A percentile compares a stretch with the other conserved stretches of the same genome.
Conservation (phyloP, 1,140 invertebrate species). For the Drosophila saltans region DNA sequence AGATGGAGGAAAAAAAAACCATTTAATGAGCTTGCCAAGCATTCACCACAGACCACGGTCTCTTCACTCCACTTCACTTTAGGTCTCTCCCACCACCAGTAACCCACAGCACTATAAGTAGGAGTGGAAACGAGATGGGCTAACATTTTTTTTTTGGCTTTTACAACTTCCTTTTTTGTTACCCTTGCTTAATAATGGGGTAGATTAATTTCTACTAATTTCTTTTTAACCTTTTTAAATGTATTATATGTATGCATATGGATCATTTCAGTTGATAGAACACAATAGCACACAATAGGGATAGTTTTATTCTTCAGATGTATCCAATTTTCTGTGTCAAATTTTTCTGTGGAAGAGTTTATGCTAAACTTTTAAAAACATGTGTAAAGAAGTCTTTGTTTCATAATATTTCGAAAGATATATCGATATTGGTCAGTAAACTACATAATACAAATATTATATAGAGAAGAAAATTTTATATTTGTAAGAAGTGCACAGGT, state of each 20-base stretch:
- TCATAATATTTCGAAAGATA: too few relatives aligned
- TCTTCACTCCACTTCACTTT: neutral
- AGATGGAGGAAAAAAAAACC: slow-evolving; percentile 33
- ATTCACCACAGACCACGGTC: slow-evolving; percentile 18
- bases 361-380: too few relatives aligned
- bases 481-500: too few relatives aligned
- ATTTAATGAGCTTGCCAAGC: slow-evolving; percentile 67
- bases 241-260: too few relatives aligned
- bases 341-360: too few relatives aligned
- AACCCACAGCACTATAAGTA: neutral
- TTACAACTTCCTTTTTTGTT: slow-evolving; percentile 15
- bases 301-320: too few relatives aligned
- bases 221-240: too few relatives aligned
- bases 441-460: too few relatives aligned
- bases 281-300: neutral
- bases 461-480: too few relatives aligned
- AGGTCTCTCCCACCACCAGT: neutral
- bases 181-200: slow-evolving; percentile 4
- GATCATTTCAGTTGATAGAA: neutral
- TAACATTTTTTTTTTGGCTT: slow-evolving; percentile 13
- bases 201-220: slow-evolving; percentile 6
- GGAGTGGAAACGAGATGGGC: neutral
- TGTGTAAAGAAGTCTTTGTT: too few relatives aligned
- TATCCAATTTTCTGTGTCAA: too few relatives aligned
- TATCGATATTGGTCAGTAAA: too few relatives aligned